Evolutionary conservation across 2,888 invertebrate genomes (phyloP).

Genomic region (Polyploca ridens): DNA sequence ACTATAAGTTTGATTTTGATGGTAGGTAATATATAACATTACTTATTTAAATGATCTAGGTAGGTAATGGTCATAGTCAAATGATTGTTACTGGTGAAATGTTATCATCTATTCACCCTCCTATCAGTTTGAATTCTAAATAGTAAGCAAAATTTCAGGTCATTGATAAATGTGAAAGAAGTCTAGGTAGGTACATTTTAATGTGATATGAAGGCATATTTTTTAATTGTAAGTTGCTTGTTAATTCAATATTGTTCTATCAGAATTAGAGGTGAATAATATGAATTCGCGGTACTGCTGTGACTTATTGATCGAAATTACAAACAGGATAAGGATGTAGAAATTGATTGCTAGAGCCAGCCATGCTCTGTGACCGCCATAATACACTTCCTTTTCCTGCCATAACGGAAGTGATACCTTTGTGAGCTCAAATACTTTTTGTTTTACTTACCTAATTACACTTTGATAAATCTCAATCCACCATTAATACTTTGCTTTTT

Average conservation of each 20-base stretch:
- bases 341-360: constrained; percentile 38
- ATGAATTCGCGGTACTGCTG: constrained; percentile 41
- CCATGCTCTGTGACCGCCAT: constrained; percentile 72
- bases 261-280: constrained; percentile 10
- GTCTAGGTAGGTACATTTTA: too few species aligned
- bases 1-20: too few species aligned
- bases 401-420: constrained; percentile 61
- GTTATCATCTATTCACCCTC: too few species aligned
- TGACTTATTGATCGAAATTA: constrained; percentile 39
- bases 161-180: too few species aligned
- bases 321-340: constrained; percentile 71
- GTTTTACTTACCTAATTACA: constrained; percentile 37
- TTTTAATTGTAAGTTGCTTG: background rate
- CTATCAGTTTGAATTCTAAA: too few species aligned
- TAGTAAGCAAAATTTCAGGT: too few species aligned
- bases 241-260: background rate
- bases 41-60: too few species aligned
- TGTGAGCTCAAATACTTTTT: constrained; percentile 23
- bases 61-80: too few species aligned
- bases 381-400: constrained; percentile 87
- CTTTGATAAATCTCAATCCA: constrained; percentile 18
- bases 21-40: too few species aligned
- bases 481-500: constrained; percentile 7
- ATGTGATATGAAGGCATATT: too few species aligned
- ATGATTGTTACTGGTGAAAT: too few species aligned